Evolutionary conservation across 2,113 vertebrate genomes (phyloP).

Genomic region (Chloropsis cyanopogon): DNA sequence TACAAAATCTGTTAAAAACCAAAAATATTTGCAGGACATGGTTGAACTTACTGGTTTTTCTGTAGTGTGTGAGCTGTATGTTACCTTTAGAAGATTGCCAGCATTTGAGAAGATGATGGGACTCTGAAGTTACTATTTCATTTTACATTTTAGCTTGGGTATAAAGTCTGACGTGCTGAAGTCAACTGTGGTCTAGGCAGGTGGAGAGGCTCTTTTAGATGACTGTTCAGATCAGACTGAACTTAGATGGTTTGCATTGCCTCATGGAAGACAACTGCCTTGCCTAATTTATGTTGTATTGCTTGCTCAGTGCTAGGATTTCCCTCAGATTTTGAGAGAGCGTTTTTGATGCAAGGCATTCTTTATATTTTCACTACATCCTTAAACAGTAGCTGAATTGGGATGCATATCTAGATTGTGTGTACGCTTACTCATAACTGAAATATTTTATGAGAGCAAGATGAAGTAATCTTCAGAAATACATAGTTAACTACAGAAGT

Average conservation of each 20-base stretch:
- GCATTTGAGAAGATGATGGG: background rate
- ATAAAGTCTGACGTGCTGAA: background rate
- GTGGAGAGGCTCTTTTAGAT: background rate
- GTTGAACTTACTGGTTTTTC: background rate
- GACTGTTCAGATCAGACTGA: background rate
- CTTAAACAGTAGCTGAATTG: background rate
- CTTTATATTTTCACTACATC: background rate
- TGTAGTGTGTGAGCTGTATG: background rate
- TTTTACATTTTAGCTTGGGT: background rate
- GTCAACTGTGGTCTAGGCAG: background rate
- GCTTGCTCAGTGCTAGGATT: background rate
- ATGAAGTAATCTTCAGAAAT: background rate
- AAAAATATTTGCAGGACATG: background rate
- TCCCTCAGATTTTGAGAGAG: background rate
- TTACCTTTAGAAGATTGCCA: background rate
- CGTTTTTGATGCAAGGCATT: background rate
- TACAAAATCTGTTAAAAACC: background rate
- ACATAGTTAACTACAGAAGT: background rate
- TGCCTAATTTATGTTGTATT: background rate
- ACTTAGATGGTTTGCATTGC: background rate
- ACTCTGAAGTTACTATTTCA: background rate
- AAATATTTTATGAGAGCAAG: background rate
- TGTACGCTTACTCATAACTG: background rate
- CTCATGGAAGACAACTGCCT: background rate
- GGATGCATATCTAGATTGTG: background rate